Base-by-base conservation (phyloP, 2,888 invertebrate genomes). In the Drosophila mulleri region DNA sequence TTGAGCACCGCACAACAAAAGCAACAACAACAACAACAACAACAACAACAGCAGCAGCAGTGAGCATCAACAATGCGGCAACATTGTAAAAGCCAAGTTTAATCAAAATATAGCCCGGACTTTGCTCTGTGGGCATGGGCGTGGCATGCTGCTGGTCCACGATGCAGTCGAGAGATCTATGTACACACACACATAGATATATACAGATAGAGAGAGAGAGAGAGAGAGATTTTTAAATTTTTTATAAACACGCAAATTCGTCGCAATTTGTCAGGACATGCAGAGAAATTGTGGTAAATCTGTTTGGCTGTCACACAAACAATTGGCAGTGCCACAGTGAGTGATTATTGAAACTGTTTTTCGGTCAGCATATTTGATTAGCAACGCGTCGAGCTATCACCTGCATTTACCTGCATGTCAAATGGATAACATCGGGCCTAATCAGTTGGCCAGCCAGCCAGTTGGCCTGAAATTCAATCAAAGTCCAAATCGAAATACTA, bases 71-170 rank as follows among this genome's bases (percentile, higher is more conserved):
- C 77, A 78, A 78, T 75, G 78, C 62, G 75, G 65, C 78, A 67
- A 72, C 65, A 67, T 68, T 68, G 85, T 85, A 85, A 87, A 84
- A 87, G 84, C 88, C 88, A 87, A 87, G 85, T 87, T 87, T 87
- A 87, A 84, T 84, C 84, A 84, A 83, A 87, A 87, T 82, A 76
- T 79, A 60, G 81, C 68, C 60, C 53, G 47, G 61, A 72, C 60
- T 52, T 23, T 29, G 35, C 57, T 23, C 44, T 35, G 72, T 61
- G 41, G 26, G 35, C 45, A 41, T 48, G 71, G 45, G 45, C 47
- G 66, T 45, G 59, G 81, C 64, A 18, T 16, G 41, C 16, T 6
- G 1, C 32, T 32, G 48, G 32, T 32, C 32, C 32, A 32, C 9
- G 32, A 0, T 50, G 18, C 48, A 32, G 32, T 6, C 14, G 14